Base-by-base conservation (phyloP, 1,140 invertebrate genomes). In the Drosophila kohkoa region DNA sequence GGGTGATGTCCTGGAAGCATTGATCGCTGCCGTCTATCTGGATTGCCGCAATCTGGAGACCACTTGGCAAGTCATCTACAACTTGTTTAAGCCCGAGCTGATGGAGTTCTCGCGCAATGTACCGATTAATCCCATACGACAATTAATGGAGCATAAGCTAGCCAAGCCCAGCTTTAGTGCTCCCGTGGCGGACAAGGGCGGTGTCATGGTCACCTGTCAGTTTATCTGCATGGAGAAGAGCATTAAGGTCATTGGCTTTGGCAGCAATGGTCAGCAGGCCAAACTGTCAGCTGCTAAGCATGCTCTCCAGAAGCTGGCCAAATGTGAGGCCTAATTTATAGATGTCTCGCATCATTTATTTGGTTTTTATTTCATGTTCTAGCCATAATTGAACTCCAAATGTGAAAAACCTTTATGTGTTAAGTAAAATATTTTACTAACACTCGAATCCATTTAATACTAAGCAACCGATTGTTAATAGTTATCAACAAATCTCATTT, bases 1-100 rank as follows among this genome's bases (percentile, higher is more conserved):
- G 10, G 98, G 98, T 3, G 98, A 99, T 93, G 94, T 99, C 51
- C 98, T 99, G 92, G 98, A 99, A 93, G 97, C 98, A 0, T 88
- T 99, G 0, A 96, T 97, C 57, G 98, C 98, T 5, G 98, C 98
- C 0, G 96, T 99, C 70, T 99, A 96, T 91, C 92, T 99, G 7
- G 98, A 99, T 93, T 96, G 95, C 90, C 96, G 96, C 83, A 93
- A 96, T 90, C 91, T 99, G n/a, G 91, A 95, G 6, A 93, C 93
- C 3, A 96, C 98, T 0, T 99, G 98, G 98, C 92, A 94, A 25
- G 95, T 99, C 0, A 94, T 98, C 72, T 98, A 96, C 85, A 92
- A 90, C 20, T 92, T 98, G 1, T 96, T 97, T 95, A 93, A 95
- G 71, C 93, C 94, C 43, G 96, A 97, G 93, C 96, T 97, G 1